Evolutionary conservation across 2,797 vertebrate genomes (phyloP).

Genomic region (Enteromius viviparus): DNA sequence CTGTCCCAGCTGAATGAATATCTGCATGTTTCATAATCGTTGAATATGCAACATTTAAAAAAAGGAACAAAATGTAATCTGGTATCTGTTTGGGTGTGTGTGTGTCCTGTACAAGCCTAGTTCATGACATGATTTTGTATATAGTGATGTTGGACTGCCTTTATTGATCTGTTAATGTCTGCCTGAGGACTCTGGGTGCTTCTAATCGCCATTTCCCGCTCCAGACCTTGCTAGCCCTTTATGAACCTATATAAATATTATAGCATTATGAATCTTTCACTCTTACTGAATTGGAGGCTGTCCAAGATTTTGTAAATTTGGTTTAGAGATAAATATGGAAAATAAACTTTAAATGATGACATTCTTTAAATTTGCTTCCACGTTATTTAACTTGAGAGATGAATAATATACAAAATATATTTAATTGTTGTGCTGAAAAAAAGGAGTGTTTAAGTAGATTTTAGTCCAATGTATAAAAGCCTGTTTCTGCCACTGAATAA

Average conservation of each 20-base stretch:
- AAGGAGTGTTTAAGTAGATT: neutral
- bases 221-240: conserved; percentile 14
- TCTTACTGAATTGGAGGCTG: neutral
- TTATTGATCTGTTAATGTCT: conserved; percentile 13
- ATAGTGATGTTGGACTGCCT: conserved; percentile 33
- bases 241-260: neutral
- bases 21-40: conserved; percentile 41
- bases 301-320: conserved; percentile 12
- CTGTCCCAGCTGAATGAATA: conserved; percentile 18
- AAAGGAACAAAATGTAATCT: neutral
- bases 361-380: neutral
- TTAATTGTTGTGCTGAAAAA: neutral
- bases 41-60: conserved; percentile 38
- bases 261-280: neutral
- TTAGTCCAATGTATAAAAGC: neutral
- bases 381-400: neutral
- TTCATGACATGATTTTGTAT: conserved; percentile 21
- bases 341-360: neutral
- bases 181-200: conserved; percentile 4
- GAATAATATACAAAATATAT: neutral
- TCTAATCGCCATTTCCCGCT: neutral
- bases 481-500: neutral
- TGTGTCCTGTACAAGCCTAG: conserved; percentile 20
- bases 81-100: conserved; percentile 2
- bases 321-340: neutral